Evolutionary conservation across 2,113 vertebrate species (phyloP).

Genomic region (Pelvicachromis taeniatus): DNA sequence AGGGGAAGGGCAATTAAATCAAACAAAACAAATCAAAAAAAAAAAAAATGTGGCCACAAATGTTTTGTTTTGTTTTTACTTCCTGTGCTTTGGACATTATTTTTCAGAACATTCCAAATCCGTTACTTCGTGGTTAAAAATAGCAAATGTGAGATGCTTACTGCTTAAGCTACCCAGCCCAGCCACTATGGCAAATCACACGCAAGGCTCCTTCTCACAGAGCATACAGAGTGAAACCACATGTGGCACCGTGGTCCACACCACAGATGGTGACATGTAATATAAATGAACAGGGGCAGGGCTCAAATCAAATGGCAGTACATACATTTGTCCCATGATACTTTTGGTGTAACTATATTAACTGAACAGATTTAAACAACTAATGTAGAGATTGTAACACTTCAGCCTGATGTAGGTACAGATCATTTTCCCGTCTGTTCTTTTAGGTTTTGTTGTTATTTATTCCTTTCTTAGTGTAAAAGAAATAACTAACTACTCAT

Average conservation of each 20-base stretch:
- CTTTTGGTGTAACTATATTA: neutral
- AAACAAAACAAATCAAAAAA: neutral
- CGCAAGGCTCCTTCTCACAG: neutral
- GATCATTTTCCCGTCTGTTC: neutral
- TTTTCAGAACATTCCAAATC: slow-evolving; percentile 13
- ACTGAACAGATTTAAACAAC: neutral
- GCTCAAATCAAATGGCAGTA: neutral
- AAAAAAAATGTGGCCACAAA: neutral
- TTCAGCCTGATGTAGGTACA: neutral
- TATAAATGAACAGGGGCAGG: slow-evolving; percentile 24
- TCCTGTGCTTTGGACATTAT: neutral
- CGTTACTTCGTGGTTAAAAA: slow-evolving; percentile 20
- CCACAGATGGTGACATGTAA: slow-evolving; percentile 48
- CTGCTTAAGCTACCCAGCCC: neutral
- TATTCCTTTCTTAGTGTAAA: neutral
- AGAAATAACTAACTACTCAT: neutral
- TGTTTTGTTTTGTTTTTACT: neutral
- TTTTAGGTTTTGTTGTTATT: neutral
- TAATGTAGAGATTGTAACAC: neutral
- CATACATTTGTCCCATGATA: neutral
- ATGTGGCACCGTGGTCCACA: slow-evolving; percentile 16
- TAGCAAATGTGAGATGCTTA: neutral
- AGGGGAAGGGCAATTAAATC: slow-evolving; percentile 9
- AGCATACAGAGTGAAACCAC: neutral
- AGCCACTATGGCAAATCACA: neutral